These are phyloP conservation scores for Nomada hirtipes DNA, from an alignment of 2,888 invertebrate genomes.

Conservation along the genomic window DNA sequence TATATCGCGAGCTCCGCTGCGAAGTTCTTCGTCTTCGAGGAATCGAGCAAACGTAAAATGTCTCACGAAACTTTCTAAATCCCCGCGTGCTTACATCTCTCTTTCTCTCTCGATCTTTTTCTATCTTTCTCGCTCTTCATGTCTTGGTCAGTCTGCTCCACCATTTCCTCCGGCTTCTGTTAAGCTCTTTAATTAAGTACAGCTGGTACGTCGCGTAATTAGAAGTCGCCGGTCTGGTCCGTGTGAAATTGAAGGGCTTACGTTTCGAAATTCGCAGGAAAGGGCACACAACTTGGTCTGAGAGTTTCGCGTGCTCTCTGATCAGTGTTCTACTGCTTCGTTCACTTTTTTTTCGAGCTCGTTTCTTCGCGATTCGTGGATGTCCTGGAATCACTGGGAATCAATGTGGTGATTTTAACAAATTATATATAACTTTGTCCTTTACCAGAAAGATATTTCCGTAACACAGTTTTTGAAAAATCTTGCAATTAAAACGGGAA, in stretches of 20 bases:
- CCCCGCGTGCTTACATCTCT: constrained; percentile 1
- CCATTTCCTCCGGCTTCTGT: background rate
- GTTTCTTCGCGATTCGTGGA: background rate
- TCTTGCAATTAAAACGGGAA: too few relatives aligned
- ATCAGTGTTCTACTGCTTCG: background rate
- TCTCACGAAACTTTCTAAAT: constrained; percentile 27
- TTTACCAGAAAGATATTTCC: background rate
- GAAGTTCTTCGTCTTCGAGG: constrained; percentile 1
- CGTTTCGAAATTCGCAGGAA: constrained; percentile 2
- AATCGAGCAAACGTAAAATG: constrained; percentile 23
- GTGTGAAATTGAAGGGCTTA: constrained; percentile 5
- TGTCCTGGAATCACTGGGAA: background rate
- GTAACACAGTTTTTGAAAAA: too few relatives aligned
- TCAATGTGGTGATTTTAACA: background rate
- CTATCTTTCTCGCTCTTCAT: background rate
- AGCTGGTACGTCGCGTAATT: constrained; percentile 1
- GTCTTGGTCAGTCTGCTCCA: background rate
- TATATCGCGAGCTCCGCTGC: constrained; percentile 21
- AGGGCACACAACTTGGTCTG: background rate
- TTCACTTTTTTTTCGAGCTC: background rate
- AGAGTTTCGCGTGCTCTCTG: constrained; percentile 9
- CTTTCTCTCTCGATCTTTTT: constrained; percentile 1
- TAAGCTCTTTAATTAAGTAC: background rate
- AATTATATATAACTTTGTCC: background rate
- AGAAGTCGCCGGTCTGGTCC: background rate